phyloP scores from a whole-genome alignment of 2,797 vertebrate genomes.

The Onychomys leucogaster region DNA sequence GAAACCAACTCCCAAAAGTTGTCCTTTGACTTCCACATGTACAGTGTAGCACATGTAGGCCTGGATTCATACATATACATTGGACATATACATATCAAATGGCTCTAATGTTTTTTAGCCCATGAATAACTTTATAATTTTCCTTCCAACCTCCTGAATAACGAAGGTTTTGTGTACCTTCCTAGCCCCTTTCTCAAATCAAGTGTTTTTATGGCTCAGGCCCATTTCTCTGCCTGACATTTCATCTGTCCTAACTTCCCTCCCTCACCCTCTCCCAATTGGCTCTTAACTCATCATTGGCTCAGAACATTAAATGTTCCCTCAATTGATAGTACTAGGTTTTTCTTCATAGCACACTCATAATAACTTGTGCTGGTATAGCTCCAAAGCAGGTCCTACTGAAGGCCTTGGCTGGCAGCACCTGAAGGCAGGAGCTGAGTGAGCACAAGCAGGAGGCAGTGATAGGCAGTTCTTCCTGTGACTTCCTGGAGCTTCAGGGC shows the following conservation, averaged over 20 bases:
- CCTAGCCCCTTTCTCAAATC: not conserved
- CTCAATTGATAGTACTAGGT: not conserved
- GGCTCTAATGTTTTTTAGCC: not conserved
- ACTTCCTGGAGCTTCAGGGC: no score
- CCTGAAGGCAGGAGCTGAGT: no score
- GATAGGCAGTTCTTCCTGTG: no score
- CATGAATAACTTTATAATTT: constrained; percentile 35
- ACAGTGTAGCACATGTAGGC: not conserved
- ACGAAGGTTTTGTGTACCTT: not conserved
- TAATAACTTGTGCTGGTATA: no score
- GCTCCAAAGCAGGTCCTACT: no score
- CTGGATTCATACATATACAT: not conserved
- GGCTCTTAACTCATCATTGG: not conserved
- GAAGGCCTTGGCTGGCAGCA: no score
- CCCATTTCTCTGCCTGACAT: constrained; percentile 6
- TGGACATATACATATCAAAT: not conserved
- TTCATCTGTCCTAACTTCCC: not conserved
- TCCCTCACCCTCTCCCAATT: not conserved
- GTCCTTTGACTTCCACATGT: not conserved
- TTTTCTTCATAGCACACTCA: not conserved
- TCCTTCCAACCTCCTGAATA: not conserved
- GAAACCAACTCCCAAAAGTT: not conserved
- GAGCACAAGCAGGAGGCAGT: no score
- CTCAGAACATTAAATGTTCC: not conserved
- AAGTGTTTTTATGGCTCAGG: not conserved